These are phyloP conservation scores for Trypoxylus dichotomus DNA, from an alignment of 1,140 invertebrate species.

Conservation along the genomic window DNA sequence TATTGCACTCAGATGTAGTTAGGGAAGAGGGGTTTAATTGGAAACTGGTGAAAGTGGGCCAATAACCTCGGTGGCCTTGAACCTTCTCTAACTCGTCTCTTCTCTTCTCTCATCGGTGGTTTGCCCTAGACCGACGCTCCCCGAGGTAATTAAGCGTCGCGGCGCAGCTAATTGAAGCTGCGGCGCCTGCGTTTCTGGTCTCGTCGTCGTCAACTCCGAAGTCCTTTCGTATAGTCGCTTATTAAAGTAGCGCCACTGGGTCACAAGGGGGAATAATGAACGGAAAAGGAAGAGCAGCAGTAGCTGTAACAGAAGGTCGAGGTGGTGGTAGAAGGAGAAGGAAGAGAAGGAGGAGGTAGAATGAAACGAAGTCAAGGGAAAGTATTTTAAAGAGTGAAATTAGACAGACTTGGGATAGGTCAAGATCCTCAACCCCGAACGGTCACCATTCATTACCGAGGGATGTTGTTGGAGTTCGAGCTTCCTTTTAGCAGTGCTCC, in stretches of 20 bases:
- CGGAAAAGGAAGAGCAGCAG: conserved; percentile 32
- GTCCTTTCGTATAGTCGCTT: conserved; percentile 35
- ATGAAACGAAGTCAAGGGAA: conserved; percentile 48
- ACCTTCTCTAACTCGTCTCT: not conserved
- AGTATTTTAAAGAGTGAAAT: conserved; percentile 53
- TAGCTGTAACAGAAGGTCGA: not conserved
- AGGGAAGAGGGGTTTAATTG: conserved; percentile 20
- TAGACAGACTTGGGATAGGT: conserved; percentile 48
- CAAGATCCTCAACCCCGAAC: conserved; percentile 35
- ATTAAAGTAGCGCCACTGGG: conserved; percentile 50
- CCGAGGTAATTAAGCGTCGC: conserved; percentile 49
- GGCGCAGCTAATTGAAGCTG: conserved; percentile 49
- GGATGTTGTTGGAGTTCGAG: conserved; percentile 15
- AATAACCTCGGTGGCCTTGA: conserved; percentile 23
- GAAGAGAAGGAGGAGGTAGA: conserved; percentile 13
- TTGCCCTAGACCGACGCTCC: conserved; percentile 47
- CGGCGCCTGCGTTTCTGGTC: conserved; percentile 41
- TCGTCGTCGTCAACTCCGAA: conserved; percentile 11
- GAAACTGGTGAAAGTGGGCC: conserved; percentile 28
- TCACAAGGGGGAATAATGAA: conserved; percentile 52
- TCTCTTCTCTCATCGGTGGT: conserved; percentile 24
- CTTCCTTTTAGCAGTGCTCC: not conserved
- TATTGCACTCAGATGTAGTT: not conserved
- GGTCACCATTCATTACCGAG: conserved; percentile 26
- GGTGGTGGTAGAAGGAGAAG: not conserved